Conservation (phyloP, 2,797 vertebrate species). For the Lateolabrax maculatus region DNA sequence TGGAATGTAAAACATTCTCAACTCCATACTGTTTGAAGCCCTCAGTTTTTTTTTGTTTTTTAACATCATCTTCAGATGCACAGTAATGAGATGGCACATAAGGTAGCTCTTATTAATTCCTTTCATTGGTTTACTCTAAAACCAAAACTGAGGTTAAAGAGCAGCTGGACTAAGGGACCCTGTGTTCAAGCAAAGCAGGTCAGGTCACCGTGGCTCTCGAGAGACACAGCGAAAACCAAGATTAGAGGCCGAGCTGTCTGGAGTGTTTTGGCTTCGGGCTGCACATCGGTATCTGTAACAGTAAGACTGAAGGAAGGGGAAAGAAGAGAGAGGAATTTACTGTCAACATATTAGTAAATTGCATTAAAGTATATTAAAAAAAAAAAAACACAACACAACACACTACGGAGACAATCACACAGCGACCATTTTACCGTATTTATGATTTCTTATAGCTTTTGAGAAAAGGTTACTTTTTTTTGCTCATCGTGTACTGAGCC, state of each 20-base stretch:
- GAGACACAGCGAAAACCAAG: conserved; percentile 96
- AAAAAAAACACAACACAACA: too few species aligned
- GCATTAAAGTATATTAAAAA: background rate
- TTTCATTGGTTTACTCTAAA: background rate
- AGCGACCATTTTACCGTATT: background rate
- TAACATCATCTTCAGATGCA: background rate
- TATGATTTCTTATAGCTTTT: conserved; percentile 5
- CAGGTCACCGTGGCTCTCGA: conserved; percentile 59
- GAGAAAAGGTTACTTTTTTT: background rate
- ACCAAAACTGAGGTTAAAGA: background rate
- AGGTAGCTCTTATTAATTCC: background rate
- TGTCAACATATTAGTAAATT: background rate
- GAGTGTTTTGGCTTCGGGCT: conserved; percentile 96
- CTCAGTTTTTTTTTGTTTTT: background rate
- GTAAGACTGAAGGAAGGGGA: conserved; percentile 88
- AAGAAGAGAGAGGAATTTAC: background rate
- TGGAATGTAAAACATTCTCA: background rate
- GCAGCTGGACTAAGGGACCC: conserved; percentile 1
- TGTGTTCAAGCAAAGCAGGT: conserved; percentile 28
- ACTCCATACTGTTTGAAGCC: background rate
- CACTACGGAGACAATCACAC: background rate
- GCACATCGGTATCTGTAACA: conserved; percentile 98
- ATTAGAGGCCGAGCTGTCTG: conserved; percentile 96
- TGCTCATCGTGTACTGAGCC: background rate
- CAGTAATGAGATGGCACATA: background rate